Conservation (phyloP, 2,888 invertebrate species). For the Polydrusus cervinus region DNA sequence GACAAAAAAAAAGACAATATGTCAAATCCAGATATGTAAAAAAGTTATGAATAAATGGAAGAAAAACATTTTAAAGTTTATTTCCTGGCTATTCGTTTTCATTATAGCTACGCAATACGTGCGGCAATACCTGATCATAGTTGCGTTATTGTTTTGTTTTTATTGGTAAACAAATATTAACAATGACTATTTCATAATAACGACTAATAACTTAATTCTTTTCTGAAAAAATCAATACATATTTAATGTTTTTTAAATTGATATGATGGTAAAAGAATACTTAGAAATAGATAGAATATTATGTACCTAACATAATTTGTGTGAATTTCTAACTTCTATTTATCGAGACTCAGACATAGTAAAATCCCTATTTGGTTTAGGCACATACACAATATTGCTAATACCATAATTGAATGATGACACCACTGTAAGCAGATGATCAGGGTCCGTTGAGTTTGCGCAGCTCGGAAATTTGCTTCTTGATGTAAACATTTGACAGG, state of each 20-base stretch:
- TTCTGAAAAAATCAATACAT: background rate
- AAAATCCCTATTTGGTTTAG: too few species aligned
- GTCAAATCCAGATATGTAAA: slow-evolving; percentile 9
- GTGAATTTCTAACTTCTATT: too few species aligned
- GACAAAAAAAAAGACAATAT: slow-evolving; percentile 9
- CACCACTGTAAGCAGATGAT: too few species aligned
- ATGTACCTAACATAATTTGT: too few species aligned
- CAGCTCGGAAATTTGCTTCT: too few species aligned
- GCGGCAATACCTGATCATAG: slow-evolving; percentile 9
- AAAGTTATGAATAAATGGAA: slow-evolving; percentile 8
- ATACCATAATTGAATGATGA: too few species aligned
- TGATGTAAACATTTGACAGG: too few species aligned
- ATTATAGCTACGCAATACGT: slow-evolving; percentile 6
- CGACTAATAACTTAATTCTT: background rate
- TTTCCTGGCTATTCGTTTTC: slow-evolving; percentile 10
- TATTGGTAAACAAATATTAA: slow-evolving; percentile 6
- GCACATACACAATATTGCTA: too few species aligned
- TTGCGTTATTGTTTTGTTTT: slow-evolving; percentile 21
- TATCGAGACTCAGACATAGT: too few species aligned
- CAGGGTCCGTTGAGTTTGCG: too few species aligned
- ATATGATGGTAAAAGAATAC: too few species aligned
- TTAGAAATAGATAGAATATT: too few species aligned
- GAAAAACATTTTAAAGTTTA: background rate
- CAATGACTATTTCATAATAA: background rate
- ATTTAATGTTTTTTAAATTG: background rate